Evolutionary conservation across 2,888 invertebrate species (phyloP).

Genomic region (Antitype chi): DNA sequence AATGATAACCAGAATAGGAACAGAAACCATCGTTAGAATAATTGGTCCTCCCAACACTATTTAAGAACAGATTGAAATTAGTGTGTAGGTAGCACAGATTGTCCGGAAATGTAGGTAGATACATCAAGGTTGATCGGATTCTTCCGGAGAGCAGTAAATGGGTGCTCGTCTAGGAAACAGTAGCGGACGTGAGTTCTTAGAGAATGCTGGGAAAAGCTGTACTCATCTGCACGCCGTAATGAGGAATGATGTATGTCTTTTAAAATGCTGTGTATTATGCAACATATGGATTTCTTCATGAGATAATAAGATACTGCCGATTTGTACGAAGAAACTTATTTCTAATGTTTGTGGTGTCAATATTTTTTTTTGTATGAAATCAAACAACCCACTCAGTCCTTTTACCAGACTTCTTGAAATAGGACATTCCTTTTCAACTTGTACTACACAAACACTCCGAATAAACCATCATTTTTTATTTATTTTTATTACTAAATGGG

Average conservation of each 20-base stretch:
- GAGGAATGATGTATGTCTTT: neutral
- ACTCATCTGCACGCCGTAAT: conserved; percentile 4
- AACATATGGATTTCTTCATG: conserved; percentile 1
- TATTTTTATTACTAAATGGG: too few species aligned
- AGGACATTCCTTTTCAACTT: neutral
- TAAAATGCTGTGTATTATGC: neutral
- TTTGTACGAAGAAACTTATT: neutral
- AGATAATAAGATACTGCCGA: neutral
- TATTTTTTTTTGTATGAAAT: neutral
- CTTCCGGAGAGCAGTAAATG: conserved; percentile 22
- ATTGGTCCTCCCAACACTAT: conserved; percentile 4
- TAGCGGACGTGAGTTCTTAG: conserved; percentile 26
- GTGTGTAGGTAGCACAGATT: conserved; percentile 27
- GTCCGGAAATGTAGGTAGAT: neutral
- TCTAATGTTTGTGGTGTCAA: neutral
- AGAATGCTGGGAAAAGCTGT: conserved; percentile 27
- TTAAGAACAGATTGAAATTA: conserved; percentile 13
- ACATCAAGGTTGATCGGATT: conserved; percentile 19
- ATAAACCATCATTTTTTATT: neutral
- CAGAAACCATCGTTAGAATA: neutral
- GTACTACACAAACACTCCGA: neutral
- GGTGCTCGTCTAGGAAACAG: conserved; percentile 22
- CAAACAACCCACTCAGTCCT: neutral
- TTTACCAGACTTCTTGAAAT: neutral
- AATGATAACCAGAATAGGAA: neutral